phyloP scores from a whole-genome alignment of 2,888 invertebrate species.

The Holacanthella duospinosa region DNA sequence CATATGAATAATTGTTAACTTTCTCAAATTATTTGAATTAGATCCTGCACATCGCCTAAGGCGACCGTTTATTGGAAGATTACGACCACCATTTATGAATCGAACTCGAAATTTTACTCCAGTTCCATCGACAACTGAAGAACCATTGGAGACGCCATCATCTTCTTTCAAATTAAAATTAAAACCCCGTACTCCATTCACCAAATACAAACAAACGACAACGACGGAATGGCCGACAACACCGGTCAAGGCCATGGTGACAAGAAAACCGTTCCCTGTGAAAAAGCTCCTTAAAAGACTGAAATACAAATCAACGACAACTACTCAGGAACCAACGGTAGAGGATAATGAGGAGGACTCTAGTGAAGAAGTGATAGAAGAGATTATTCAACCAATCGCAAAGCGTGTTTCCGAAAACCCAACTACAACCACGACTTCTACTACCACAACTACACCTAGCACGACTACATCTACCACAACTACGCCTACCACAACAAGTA shows the following conservation, averaged over 20 bases:
- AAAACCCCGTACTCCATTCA: not conserved
- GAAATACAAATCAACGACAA: not conserved
- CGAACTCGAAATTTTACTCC: not conserved
- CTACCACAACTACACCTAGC: conserved; percentile 2
- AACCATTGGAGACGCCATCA: conserved; percentile 11
- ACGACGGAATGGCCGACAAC: not conserved
- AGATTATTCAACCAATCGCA: not conserved
- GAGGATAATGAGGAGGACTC: not conserved
- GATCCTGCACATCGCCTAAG: not conserved
- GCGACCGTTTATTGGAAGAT: not conserved
- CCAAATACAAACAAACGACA: not conserved
- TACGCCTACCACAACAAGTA: conserved; percentile 4
- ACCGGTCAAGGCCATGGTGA: not conserved
- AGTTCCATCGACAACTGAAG: not conserved
- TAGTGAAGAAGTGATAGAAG: not conserved
- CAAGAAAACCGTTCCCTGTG: not conserved
- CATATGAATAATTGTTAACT: too few relatives aligned
- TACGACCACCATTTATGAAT: conserved; percentile 2
- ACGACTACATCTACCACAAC: not conserved
- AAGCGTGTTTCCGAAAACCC: not conserved
- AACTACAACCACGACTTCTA: conserved; percentile 4
- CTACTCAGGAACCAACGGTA: not conserved
- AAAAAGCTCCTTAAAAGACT: not conserved
- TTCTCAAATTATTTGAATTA: too few relatives aligned
- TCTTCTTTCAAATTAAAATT: conserved; percentile 10